phyloP scores from a whole-genome alignment of 2,797 vertebrate species.

The Bradypodion pumilum region DNA sequence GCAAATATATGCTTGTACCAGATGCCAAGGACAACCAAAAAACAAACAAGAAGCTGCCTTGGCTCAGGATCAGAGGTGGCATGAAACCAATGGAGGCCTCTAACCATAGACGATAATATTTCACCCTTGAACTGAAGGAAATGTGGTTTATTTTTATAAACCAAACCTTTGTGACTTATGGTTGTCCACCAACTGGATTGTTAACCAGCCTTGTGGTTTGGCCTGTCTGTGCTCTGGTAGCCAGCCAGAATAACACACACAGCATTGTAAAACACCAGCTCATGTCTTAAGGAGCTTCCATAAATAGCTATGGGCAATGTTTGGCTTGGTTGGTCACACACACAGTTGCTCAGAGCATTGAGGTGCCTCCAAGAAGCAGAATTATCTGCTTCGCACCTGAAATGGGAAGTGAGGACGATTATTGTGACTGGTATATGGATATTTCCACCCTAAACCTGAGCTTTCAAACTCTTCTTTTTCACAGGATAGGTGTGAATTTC shows the following conservation, averaged over 20 bases:
- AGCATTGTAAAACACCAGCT: no score
- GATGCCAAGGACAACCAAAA: conserved; percentile 78
- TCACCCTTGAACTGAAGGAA: no score
- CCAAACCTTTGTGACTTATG: background rate
- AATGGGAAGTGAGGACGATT: no score
- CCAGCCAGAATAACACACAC: background rate
- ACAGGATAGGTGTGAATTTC: background rate
- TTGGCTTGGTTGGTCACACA: background rate
- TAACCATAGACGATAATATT: background rate
- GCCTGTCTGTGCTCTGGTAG: background rate
- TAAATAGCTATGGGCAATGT: no score
- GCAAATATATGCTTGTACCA: conserved; percentile 49
- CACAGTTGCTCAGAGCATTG: no score
- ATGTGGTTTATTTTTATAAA: no score
- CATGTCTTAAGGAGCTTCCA: background rate
- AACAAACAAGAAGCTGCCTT: conserved; percentile 62
- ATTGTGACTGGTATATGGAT: background rate
- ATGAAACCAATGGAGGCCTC: conserved; percentile 51
- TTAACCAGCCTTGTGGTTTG: no score
- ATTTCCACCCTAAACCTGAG: background rate
- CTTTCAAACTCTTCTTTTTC: background rate
- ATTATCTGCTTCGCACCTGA: background rate
- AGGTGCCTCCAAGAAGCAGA: background rate
- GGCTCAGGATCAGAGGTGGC: conserved; percentile 54
- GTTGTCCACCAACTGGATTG: background rate